Conservation (phyloP, 2,888 invertebrate genomes). For the Hymenopus coronatus region DNA sequence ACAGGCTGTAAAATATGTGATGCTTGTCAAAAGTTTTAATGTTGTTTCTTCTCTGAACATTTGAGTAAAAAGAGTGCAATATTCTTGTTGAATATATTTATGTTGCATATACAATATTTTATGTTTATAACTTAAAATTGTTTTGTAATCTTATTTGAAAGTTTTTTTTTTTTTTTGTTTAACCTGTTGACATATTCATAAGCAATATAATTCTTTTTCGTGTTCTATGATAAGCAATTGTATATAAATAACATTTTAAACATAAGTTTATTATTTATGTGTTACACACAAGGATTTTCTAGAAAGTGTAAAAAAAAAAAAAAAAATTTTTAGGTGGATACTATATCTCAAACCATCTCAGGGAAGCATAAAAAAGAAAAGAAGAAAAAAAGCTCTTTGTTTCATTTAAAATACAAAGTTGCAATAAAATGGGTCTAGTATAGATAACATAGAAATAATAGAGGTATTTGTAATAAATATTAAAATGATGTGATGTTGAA, state of each 20-base stretch:
- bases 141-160: constrained; percentile 12
- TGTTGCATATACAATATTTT: not conserved
- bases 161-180: not conserved
- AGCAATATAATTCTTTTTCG: not conserved
- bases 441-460: not conserved
- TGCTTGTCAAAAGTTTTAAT: not conserved
- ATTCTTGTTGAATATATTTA: not conserved
- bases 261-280: constrained; percentile 5
- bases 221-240: not conserved
- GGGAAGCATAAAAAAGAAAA: constrained; percentile 15
- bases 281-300: not conserved
- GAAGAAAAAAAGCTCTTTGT: not conserved
- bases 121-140: not conserved
- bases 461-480: constrained; percentile 1
- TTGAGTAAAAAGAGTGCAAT: not conserved
- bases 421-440: not conserved
- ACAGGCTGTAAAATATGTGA: not conserved
- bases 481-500: not conserved
- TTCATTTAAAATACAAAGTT: not conserved
- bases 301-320: not conserved
- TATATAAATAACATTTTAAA: not conserved
- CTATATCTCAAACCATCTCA: constrained; percentile 25
- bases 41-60: not conserved
- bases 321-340: not conserved
- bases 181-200: not conserved